Base-by-base conservation (phyloP, 2,113 vertebrate genomes). In the Machaerirhynchus nigripectus region DNA sequence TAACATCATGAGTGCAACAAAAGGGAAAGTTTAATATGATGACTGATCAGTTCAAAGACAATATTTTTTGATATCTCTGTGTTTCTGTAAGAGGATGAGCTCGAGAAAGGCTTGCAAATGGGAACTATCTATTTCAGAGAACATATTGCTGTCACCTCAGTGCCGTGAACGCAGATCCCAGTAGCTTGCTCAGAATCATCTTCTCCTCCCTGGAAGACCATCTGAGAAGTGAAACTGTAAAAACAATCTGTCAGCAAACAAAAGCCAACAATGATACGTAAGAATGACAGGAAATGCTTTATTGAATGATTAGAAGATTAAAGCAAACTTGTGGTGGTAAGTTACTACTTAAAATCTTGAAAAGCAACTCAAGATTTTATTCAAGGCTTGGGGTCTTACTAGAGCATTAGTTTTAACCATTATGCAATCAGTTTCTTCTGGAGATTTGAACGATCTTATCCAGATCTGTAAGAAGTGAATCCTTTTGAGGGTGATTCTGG, bases 11-110 rank as follows among this genome's bases (percentile, higher is more conserved):
- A 84, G 17, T 74, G 44, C 47, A 96, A 86, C 2, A 7, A 90
- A 94, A 96, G 49, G 55, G 63, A 96, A 97, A 96, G 90, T 57
- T 75, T 56, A 96, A 77, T 81, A 57, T 13, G 86, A 74, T 89
- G n/a, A 64, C 46, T 87, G 42, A 80, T 93, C 61, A 49, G 28
- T 67, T 90, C 47, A 73, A 80, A 70, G 46, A 60, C 3, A 9
- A 33, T 22, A 42, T 92, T 96, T 97, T 94, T 83, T 96, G 37
- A 82, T 87, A 23, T 78, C 37, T 93, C 95, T 2, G 3, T 88
- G 90, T 94, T 79, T 63, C 28, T 22, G 3, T 83, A 81, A 78
- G n/a, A 94, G 35, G 28, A 84, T 86, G 49, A 94, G 19, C 18
- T 91, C 61, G 27, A 76, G 55, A 92, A 39, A 84, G 86, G 21